Evolutionary conservation across 2,113 vertebrate species (phyloP), one percentile per base, ranked within the genome.

Genomic region (Apodemus sylvaticus): DNA sequence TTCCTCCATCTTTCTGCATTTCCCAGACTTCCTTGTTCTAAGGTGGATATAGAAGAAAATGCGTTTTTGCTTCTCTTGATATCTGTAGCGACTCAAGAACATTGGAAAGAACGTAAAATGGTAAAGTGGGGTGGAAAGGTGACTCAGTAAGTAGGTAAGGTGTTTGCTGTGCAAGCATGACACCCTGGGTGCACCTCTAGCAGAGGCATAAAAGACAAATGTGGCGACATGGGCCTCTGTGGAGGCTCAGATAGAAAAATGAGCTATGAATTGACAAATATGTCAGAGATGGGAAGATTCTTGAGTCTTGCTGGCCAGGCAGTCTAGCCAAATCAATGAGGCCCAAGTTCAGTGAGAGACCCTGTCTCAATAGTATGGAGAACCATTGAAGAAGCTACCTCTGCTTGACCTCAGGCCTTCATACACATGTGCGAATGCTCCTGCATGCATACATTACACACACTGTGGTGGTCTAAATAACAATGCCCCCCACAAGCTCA

Each of bases 1-100:
- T 87, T n/a, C 91, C 5, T 71, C 92, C 82, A 79, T 93, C n/a
- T 53, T 66, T 66, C n/a, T 79, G 53, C 16, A 62, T 96, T 93
- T 96, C 9, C 66, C n/a, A 92, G 39, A 14, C 24, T 96, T 39
- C 68, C 19, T 93, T 96, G 45, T 39, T 66, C n/a, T 86, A 66
- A 66, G 70, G 51, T 95, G 34, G 34, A 1, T 73, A 39, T 51
- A 58, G 86, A 66, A 93, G 51, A 89, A 91, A 89, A 92, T 82
- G 58, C 31, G 55, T 39, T 82, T 90, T 85, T 95, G 64, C 77
- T 76, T 91, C 29, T 89, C 74, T 92, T 83, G 91, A 62, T 83
- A 45, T 48, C 53, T 86, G 55, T 31, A 89, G n/a, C 45, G 9
- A 36, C 78, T 86, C 60, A 22, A 62, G 26, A 42, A 60, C 26